Percentiles rank a stretch among this genome's conserved stretches.
phyloP scores from a whole-genome alignment of 2,113 vertebrate genomes.

The Stegostoma tigrinum region DNA sequence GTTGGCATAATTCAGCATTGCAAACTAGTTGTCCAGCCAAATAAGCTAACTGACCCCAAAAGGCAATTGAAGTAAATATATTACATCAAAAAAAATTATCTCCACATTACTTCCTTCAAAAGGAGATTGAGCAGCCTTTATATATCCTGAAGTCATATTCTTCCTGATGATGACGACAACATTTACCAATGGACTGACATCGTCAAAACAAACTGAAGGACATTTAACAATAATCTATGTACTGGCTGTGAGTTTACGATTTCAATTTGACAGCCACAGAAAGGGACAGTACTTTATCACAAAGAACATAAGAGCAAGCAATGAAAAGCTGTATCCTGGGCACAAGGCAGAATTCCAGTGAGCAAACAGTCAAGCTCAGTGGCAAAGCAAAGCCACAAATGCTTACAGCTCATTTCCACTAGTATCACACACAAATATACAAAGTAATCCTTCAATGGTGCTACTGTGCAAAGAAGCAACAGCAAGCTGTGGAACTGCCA shows the following conservation, averaged over 20 bases:
- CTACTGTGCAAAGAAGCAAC: slow-evolving; percentile 20
- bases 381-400: slow-evolving; percentile 35
- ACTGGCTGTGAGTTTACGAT: not conserved
- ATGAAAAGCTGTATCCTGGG: not conserved
- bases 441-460: slow-evolving; percentile 29
- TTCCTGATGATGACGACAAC: not conserved
- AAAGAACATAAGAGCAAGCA: not conserved
- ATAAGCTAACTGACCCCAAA: too few relatives aligned
- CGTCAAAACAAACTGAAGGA: not conserved
- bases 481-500: not conserved
- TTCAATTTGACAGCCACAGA: not conserved
- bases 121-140: not conserved
- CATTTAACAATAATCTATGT: not conserved
- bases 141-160: not conserved
- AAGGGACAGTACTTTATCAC: not conserved
- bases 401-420: slow-evolving; percentile 32
- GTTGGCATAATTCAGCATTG: too few relatives aligned
- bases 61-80: not conserved
- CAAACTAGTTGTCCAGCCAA: too few relatives aligned
- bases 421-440: slow-evolving; percentile 29
- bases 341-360: not conserved
- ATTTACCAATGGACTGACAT: not conserved
- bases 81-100: not conserved
- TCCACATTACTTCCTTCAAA: not conserved
- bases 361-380: slow-evolving; percentile 25